Conservation (phyloP, 1,140 invertebrate species). For the Proctacanthus coquilletti region DNA sequence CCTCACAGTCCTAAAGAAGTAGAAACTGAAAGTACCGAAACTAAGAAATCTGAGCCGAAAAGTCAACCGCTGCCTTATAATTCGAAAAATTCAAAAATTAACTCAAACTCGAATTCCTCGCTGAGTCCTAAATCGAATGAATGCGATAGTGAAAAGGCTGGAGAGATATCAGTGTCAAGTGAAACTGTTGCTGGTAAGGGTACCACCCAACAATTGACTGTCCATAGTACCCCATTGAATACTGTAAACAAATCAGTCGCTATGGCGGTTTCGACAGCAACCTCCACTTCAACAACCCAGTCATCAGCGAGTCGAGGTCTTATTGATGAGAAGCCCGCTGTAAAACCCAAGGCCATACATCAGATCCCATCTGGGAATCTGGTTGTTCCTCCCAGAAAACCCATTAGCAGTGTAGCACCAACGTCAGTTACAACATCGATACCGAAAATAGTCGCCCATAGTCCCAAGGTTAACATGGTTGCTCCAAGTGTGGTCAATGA, state of each 20-base stretch:
- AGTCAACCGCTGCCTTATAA: no score
- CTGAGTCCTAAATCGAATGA: conserved; percentile 46
- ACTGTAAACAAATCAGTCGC: conserved; percentile 42
- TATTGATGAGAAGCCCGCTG: conserved; percentile 11
- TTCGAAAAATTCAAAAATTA: conserved; percentile 60
- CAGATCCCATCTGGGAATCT: conserved; percentile 14
- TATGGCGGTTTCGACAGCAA: conserved; percentile 7
- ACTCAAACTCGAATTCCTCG: conserved; percentile 41
- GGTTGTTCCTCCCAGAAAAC: conserved; percentile 41
- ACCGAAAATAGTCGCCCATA: conserved; percentile 54
- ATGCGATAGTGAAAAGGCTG: conserved; percentile 6
- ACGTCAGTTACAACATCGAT: conserved; percentile 48
- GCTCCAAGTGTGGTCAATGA: conserved; percentile 22
- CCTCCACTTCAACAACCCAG: conserved; percentile 5
- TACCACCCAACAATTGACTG: conserved; percentile 35
- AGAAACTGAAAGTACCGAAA: no score
- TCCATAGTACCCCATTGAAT: conserved; percentile 48
- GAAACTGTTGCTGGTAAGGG: conserved; percentile 22
- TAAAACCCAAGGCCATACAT: conserved; percentile 19
- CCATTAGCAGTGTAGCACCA: conserved; percentile 67
- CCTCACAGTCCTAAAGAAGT: no score
- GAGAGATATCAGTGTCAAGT: conserved; percentile 19
- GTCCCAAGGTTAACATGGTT: conserved; percentile 27
- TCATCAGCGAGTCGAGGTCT: conserved; percentile 8
- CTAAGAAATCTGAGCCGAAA: no score